Evolutionary conservation across 2,797 vertebrate genomes (phyloP).

Genomic region (Aeoliscus strigatus): DNA sequence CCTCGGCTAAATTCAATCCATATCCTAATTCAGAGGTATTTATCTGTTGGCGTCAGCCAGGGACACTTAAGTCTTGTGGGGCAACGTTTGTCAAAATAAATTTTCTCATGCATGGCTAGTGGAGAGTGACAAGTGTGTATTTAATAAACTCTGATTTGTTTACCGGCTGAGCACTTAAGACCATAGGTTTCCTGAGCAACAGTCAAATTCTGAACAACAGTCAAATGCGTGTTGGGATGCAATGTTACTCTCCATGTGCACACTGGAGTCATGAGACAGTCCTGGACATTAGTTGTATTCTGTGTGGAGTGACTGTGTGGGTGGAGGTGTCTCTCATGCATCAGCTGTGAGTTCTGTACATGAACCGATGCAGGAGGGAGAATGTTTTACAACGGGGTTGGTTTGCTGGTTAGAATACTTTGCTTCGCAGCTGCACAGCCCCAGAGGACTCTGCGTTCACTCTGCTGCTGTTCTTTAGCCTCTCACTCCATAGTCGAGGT

Average conservation of each 20-base stretch:
- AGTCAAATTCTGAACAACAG: slow-evolving; percentile 54
- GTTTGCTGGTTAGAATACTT: slow-evolving; percentile 18
- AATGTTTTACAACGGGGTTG: slow-evolving; percentile 2
- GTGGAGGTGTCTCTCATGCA: slow-evolving; percentile 8
- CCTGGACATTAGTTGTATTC: slow-evolving; percentile 30
- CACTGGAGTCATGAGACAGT: slow-evolving; percentile 27
- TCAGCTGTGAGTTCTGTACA: slow-evolving; percentile 21
- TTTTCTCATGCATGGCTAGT: slow-evolving; percentile 69
- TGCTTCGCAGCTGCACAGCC: slow-evolving; percentile 4
- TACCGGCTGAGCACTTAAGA: slow-evolving; percentile 74
- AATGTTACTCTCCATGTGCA: slow-evolving; percentile 36
- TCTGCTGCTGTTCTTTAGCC: slow-evolving; percentile 44
- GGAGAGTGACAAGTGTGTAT: slow-evolving; percentile 75
- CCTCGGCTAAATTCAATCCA: slow-evolving; percentile 73
- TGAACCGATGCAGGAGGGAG: too few species aligned
- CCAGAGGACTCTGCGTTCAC: slow-evolving; percentile 36
- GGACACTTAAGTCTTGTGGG: slow-evolving; percentile 74
- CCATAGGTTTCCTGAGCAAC: slow-evolving; percentile 38
- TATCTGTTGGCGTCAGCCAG: slow-evolving; percentile 80
- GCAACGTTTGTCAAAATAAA: slow-evolving; percentile 88
- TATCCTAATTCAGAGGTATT: slow-evolving; percentile 77
- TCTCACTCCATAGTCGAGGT: slow-evolving; percentile 34
- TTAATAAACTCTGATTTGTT: slow-evolving; percentile 83
- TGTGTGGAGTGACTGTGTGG: too few species aligned
- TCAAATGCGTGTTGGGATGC: slow-evolving; percentile 60